Evolutionary conservation across 2,888 invertebrate genomes (phyloP).

Genomic region (Cheilosia impressa): DNA sequence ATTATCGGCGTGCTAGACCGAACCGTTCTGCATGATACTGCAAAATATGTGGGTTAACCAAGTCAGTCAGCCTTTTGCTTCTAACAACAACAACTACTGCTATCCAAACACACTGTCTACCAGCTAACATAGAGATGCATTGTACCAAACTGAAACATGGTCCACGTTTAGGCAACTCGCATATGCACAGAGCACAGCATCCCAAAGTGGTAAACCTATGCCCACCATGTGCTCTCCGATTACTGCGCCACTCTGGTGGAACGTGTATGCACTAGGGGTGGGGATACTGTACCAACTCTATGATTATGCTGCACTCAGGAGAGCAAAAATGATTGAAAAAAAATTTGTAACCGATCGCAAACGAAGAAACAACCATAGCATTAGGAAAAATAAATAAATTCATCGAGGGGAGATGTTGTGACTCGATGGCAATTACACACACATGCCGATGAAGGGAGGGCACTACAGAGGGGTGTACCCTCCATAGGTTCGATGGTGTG

Average conservation of each 20-base stretch:
- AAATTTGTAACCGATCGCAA: conserved; percentile 27
- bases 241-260: conserved; percentile 9
- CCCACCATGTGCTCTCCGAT: conserved; percentile 62
- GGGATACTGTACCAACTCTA: conserved; percentile 42
- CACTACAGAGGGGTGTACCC: conserved; percentile 15
- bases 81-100: conserved; percentile 31
- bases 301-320: conserved; percentile 56
- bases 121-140: conserved; percentile 10
- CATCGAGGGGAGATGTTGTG: conserved; percentile 17
- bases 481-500: conserved; percentile 30
- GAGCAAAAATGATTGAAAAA: conserved; percentile 52
- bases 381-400: conserved; percentile 42
- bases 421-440: conserved; percentile 41
- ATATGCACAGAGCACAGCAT: conserved; percentile 62
- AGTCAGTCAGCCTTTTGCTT: conserved; percentile 34
- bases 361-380: conserved; percentile 43
- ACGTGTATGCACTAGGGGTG: conserved; percentile 56
- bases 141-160: conserved; percentile 32
- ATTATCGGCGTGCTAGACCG: conserved; percentile 41
- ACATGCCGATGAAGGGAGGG: conserved; percentile 13
- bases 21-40: not conserved
- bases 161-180: conserved; percentile 31
- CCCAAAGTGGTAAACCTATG: conserved; percentile 59
- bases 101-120: conserved; percentile 21
- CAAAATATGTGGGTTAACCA: conserved; percentile 64